Evolutionary conservation across 2,797 vertebrate genomes (phyloP).

Genomic region (Merluccius polli): DNA sequence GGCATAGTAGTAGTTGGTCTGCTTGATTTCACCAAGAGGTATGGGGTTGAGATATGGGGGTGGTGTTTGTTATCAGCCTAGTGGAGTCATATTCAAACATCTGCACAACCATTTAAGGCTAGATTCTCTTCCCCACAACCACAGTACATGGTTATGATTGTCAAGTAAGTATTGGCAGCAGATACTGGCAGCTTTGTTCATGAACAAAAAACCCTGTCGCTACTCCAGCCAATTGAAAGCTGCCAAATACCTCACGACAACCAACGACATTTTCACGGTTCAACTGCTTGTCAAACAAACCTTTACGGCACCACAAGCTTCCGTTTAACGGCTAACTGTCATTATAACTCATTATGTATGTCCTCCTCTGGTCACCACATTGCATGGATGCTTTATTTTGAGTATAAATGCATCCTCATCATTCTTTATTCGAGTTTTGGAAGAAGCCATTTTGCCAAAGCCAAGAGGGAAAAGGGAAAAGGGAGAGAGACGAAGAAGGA

Average conservation of each 20-base stretch:
- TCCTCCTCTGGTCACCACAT: not conserved
- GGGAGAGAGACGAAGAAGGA: not conserved
- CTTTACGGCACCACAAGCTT: not conserved
- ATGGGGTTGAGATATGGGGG: too few relatives aligned
- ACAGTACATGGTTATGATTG: not conserved
- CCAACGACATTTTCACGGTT: not conserved
- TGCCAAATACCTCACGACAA: not conserved
- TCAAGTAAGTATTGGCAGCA: not conserved
- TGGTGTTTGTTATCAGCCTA: not conserved
- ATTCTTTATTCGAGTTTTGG: not conserved
- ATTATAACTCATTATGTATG: constrained; percentile 2
- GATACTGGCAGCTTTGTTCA: not conserved
- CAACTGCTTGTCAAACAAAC: constrained; percentile 12
- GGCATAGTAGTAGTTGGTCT: too few relatives aligned
- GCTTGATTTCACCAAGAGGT: too few relatives aligned
- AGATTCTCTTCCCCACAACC: not conserved
- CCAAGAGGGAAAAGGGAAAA: not conserved
- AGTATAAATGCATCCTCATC: not conserved
- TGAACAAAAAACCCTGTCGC: not conserved
- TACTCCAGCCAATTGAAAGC: not conserved
- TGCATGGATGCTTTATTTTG: not conserved
- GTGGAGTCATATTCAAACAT: not conserved
- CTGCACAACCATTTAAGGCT: not conserved
- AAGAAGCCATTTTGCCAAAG: not conserved
- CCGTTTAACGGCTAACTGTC: constrained; percentile 16